phyloP scores from a whole-genome alignment of 1,140 invertebrate species.

The Zaprionus gabonicus region DNA sequence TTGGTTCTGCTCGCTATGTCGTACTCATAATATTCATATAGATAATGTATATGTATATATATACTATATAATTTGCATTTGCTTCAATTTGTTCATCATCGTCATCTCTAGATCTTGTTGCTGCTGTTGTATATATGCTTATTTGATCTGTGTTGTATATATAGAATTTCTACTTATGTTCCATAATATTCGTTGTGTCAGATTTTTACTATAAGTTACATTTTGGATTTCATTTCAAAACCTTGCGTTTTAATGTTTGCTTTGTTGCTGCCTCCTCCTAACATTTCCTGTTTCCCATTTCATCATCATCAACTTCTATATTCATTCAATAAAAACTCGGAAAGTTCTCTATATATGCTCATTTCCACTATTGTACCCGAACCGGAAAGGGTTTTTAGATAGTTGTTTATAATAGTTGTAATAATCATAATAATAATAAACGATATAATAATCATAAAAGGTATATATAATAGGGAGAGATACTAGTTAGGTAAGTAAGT shows the following conservation, averaged over 20 bases:
- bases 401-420: slow-evolving; percentile 34
- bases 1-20: slow-evolving; percentile 78
- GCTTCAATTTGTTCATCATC: background rate
- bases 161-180: slow-evolving; percentile 85
- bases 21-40: slow-evolving; percentile 63
- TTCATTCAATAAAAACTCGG: slow-evolving; percentile 67
- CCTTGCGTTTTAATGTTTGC: slow-evolving; percentile 62
- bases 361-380: slow-evolving; percentile 48
- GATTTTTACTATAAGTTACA: slow-evolving; percentile 84
- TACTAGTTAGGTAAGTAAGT: slow-evolving; percentile 44
- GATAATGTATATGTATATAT: slow-evolving; percentile 57
- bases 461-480: slow-evolving; percentile 7
- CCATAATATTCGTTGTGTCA: slow-evolving; percentile 85
- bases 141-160: slow-evolving; percentile 79
- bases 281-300: slow-evolving; percentile 25
- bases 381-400: slow-evolving; percentile 43
- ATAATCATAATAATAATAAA: slow-evolving; percentile 29
- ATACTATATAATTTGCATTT: slow-evolving; percentile 59
- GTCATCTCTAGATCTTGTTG: slow-evolving; percentile 4
- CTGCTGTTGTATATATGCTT: slow-evolving; percentile 72
- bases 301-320: slow-evolving; percentile 12
- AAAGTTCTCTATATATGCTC: slow-evolving; percentile 44
- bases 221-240: slow-evolving; percentile 80
- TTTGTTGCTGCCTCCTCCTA: slow-evolving; percentile 26
- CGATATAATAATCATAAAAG: slow-evolving; percentile 14